Evolutionary conservation across 1,140 invertebrate species (phyloP).

Genomic region (Melanaphis sacchari): DNA sequence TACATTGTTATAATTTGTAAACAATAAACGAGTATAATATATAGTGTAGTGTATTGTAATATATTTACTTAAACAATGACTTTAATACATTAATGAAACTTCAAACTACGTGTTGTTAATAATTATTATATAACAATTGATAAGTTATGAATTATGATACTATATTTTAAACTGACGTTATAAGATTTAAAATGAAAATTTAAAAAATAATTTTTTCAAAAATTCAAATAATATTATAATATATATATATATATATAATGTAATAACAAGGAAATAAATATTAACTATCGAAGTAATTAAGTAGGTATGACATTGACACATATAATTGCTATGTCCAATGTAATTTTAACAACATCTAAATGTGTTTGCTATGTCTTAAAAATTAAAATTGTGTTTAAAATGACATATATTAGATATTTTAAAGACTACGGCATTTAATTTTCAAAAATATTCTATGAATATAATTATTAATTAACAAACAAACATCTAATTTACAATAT

Average conservation of each 20-base stretch:
- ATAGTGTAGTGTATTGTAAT: too few relatives aligned
- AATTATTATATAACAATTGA: background rate
- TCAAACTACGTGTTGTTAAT: background rate
- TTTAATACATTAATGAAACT: too few relatives aligned
- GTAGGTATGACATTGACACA: background rate
- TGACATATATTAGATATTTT: background rate
- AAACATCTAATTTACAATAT: background rate
- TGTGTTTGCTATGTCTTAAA: background rate
- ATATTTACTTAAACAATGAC: background rate
- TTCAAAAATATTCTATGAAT: constrained; percentile 16
- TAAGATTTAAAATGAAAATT: background rate
- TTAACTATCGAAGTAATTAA: background rate
- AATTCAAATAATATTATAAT: background rate
- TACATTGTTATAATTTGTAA: too few relatives aligned
- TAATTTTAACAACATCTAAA: background rate
- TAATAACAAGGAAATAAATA: background rate
- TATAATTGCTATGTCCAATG: background rate
- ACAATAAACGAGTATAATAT: too few relatives aligned
- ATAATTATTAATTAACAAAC: constrained; percentile 17
- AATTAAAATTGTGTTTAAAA: background rate
- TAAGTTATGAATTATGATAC: too few relatives aligned
- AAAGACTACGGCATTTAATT: background rate
- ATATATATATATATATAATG: too few relatives aligned
- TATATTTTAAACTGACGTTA: background rate
- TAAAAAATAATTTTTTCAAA: background rate